phyloP scores from a whole-genome alignment of 2,888 invertebrate genomes.

The Orthosia gracilis region DNA sequence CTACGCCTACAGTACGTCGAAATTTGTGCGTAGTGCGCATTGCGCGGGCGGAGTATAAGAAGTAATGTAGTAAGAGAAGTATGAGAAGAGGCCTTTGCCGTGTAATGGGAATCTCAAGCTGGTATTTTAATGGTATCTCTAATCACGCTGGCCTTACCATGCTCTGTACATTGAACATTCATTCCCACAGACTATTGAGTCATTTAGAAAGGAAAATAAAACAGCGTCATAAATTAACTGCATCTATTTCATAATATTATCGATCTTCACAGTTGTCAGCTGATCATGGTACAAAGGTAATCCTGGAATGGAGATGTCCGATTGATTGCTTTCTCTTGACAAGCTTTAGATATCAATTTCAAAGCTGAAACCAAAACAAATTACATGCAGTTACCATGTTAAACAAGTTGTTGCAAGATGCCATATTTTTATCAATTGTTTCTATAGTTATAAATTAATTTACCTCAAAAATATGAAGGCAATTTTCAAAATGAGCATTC shows the following conservation, averaged over 20 bases:
- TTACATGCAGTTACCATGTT: neutral
- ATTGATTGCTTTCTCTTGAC: constrained; percentile 45
- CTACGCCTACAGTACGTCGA: no score
- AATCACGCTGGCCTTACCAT: no score
- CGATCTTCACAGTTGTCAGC: constrained; percentile 64
- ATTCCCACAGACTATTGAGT: neutral
- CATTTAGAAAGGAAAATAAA: constrained; percentile 16
- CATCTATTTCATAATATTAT: constrained; percentile 79
- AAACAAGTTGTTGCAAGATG: no score
- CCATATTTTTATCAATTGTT: neutral
- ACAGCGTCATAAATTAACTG: constrained; percentile 71
- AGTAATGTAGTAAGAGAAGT: no score
- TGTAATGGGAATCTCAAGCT: no score
- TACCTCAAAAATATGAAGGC: neutral
- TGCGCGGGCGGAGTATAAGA: no score
- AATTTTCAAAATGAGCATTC: no score
- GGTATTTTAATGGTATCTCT: no score
- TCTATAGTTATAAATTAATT: neutral
- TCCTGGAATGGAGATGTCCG: constrained; percentile 7
- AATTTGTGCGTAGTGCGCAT: no score
- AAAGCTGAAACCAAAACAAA: constrained; percentile 76
- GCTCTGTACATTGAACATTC: no score
- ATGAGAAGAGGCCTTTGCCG: no score
- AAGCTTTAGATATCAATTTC: constrained; percentile 71
- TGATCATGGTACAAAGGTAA: constrained; percentile 33